Percentiles rank a stretch among this genome's conserved stretches.
Evolutionary conservation across 2,888 invertebrate species (phyloP).

Genomic region (Ptilodon capucinus): DNA sequence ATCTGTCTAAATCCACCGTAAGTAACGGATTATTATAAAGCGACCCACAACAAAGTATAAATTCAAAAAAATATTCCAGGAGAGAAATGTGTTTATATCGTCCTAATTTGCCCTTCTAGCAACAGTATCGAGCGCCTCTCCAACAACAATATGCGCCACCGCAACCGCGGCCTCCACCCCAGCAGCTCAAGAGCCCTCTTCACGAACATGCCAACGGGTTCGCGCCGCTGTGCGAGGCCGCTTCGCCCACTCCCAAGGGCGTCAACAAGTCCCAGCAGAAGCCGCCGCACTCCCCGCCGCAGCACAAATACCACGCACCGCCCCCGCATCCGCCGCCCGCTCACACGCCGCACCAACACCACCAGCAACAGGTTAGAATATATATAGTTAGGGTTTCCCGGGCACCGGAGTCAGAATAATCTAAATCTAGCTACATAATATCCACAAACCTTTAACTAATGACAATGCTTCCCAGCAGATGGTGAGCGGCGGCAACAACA

Average conservation of each 20-base stretch:
- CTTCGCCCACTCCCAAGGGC: constrained; percentile 79
- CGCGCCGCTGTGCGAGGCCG: constrained; percentile 84
- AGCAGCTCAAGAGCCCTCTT: constrained; percentile 83
- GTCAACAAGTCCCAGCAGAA: constrained; percentile 60
- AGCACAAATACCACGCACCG: constrained; percentile 76
- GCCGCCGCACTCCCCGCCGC: constrained; percentile 75
- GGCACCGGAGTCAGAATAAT: too few species aligned
- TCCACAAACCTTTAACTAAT: too few species aligned
- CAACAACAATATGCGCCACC: constrained; percentile 76
- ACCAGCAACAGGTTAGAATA: constrained; percentile 54
- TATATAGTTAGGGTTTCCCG: too few species aligned
- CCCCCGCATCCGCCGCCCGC: constrained; percentile 63
- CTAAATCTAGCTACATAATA: too few species aligned
- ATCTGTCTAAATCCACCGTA: too few species aligned
- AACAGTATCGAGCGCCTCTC: constrained; percentile 72
- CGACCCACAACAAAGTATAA: too few species aligned
- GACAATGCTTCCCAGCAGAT: constrained; percentile 50
- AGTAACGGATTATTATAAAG: too few species aligned
- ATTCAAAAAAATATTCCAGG: too few species aligned
- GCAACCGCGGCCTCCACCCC: constrained; percentile 65
- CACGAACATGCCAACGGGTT: constrained; percentile 78
- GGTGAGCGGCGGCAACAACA: constrained; percentile 65
- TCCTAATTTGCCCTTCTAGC: constrained; percentile 40
- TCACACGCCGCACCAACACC: constrained; percentile 70
- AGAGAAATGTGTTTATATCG: not conserved